Base-by-base conservation (phyloP, 2,797 vertebrate species). In the Argyrosomus regius region DNA sequence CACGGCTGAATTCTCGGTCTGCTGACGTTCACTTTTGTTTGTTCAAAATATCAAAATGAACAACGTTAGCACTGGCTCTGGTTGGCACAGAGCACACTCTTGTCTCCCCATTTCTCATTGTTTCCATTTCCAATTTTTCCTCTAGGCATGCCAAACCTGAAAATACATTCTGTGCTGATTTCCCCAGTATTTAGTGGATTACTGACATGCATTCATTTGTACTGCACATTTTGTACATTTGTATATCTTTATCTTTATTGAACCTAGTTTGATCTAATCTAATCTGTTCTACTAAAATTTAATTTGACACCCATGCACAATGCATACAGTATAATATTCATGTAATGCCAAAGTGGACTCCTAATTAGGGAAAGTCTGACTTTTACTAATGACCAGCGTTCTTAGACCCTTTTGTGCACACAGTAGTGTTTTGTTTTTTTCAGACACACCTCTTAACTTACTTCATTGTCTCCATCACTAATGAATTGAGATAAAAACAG, bases 1-100 rank as follows among this genome's bases (percentile, higher is more conserved):
- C 26, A 49, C 10, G 0, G 8, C 45, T 62, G 3, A 6, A 0
- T 12, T 35, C 0, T 0, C 8, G 4, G 1, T 75, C 57, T 1
- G 16, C 11, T 39, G 6, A 72, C 48, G 20, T 28, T 50, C 11
- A 54, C 3, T 28, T 26, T 20, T 26, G 8, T 2, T 26, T 31
- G 12, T 45, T 60, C 5, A 0, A 53, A n/a, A 6, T 26, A 41
- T 60, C 17, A 48, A 8, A 52, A 48, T n/a, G 4, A 53, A 31
- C 28, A 62, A 22, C 22, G 11, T 48, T 45, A 13, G 13, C 43
- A 14, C 43, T 45, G 43, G 13, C 11, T 45, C 5, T 45, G 13
- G 43, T 45, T 14, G 43, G 13, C 43, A 45, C 13, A 45, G 13
- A 14, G 13, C 5, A 9, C 35, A 9, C 35, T 39, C 35, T 39